Conservation (phyloP, 2,797 vertebrate species). For the Galaxias olidus region DNA sequence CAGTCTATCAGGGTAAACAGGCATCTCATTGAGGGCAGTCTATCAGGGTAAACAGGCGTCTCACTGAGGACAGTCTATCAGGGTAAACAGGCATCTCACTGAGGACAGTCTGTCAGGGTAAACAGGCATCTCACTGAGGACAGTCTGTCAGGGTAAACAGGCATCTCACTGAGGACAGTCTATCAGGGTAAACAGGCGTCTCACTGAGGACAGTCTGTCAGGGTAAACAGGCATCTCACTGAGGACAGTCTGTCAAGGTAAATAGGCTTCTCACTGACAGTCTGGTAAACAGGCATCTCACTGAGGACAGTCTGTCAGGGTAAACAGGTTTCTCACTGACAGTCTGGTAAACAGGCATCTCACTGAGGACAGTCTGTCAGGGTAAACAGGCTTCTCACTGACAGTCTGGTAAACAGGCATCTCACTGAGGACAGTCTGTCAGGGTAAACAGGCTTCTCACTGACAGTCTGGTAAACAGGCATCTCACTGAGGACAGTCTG, state of each 20-base stretch:
- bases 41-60: slow-evolving; percentile 13
- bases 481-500: slow-evolving; percentile 11
- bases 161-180: slow-evolving; percentile 9
- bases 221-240: slow-evolving; percentile 15
- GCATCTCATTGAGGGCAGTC: slow-evolving; percentile 10
- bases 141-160: slow-evolving; percentile 15
- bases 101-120: slow-evolving; percentile 8
- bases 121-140: slow-evolving; percentile 8
- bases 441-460: slow-evolving; percentile 13
- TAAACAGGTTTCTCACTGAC: slow-evolving; percentile 14
- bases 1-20: too few relatives aligned
- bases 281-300: slow-evolving; percentile 13
- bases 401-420: slow-evolving; percentile 11
- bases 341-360: slow-evolving; percentile 15
- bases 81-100: slow-evolving; percentile 15
- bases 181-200: slow-evolving; percentile 13
- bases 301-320: slow-evolving; percentile 7
- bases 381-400: slow-evolving; percentile 13
- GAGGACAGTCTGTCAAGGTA: slow-evolving; percentile 8
- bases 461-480: slow-evolving; percentile 11
- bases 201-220: slow-evolving; percentile 11
- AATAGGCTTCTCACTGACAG: slow-evolving; percentile 10
- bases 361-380: slow-evolving; percentile 7
- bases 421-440: slow-evolving; percentile 11
- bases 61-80: slow-evolving; percentile 11